Conservation (phyloP, 2,888 invertebrate species). For the Trissonchulus sp. region DNA sequence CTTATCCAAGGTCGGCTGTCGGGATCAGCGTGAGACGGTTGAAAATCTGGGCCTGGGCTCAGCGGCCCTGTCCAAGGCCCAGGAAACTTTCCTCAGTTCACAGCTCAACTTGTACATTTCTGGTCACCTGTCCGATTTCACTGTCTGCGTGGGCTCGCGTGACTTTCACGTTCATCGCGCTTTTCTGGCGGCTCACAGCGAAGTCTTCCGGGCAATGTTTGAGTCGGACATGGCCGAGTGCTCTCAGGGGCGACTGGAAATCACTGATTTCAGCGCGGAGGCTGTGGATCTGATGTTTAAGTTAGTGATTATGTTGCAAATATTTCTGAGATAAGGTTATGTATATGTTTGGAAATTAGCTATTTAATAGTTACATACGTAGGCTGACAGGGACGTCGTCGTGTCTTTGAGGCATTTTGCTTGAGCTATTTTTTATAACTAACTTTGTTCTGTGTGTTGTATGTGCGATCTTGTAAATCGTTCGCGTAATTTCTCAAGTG, state of each 20-base stretch:
- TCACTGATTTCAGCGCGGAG: conserved; percentile 41
- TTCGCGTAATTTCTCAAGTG: too few species aligned
- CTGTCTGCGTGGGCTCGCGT: neutral
- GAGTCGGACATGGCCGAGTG: conserved; percentile 40
- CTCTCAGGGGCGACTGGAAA: conserved; percentile 33
- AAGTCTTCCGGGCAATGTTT: conserved; percentile 49
- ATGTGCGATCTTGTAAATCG: too few species aligned
- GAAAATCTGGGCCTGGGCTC: neutral
- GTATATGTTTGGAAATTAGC: too few species aligned
- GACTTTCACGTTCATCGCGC: conserved; percentile 42
- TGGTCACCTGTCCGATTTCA: neutral
- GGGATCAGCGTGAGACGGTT: neutral
- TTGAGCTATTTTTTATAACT: too few species aligned
- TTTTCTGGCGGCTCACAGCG: conserved; percentile 46
- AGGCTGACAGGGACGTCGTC: too few species aligned
- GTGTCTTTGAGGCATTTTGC: too few species aligned
- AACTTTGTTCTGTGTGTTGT: too few species aligned
- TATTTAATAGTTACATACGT: too few species aligned
- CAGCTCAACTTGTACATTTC: neutral
- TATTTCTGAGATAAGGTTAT: too few species aligned
- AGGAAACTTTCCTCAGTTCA: neutral
- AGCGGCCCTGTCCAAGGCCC: neutral
- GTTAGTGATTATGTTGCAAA: too few species aligned
- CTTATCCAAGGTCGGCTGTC: conserved; percentile 37
- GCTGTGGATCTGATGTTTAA: conserved; percentile 46